Evolutionary conservation across 2,888 invertebrate genomes (phyloP).

Genomic region (Gnatocerus cornutus): DNA sequence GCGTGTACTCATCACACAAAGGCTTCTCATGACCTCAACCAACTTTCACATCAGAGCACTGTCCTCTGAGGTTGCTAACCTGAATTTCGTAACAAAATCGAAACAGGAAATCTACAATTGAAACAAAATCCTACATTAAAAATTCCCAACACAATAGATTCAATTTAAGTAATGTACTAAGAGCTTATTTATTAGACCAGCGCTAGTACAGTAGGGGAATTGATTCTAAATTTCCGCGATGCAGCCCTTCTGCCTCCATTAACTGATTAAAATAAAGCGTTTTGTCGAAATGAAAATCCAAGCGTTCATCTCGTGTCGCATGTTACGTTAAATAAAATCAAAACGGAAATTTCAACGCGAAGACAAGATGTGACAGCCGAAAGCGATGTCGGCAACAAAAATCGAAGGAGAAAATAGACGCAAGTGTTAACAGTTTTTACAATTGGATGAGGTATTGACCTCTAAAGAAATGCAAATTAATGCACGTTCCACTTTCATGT

Average conservation of each 20-base stretch:
- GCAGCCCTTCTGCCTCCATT: constrained; percentile 59
- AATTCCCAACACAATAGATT: constrained; percentile 14
- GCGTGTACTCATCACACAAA: neutral
- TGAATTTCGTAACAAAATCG: constrained; percentile 23
- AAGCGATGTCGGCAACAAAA: neutral
- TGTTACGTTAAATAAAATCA: neutral
- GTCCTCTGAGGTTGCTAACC: constrained; percentile 21
- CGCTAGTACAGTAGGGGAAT: constrained; percentile 36
- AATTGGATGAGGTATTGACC: constrained; percentile 17
- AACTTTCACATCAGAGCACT: constrained; percentile 39
- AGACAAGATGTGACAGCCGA: constrained; percentile 9
- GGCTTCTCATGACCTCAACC: constrained; percentile 34
- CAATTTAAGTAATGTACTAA: constrained; percentile 45
- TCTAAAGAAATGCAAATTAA: constrained; percentile 37
- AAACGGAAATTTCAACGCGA: neutral
- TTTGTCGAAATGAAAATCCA: constrained; percentile 60
- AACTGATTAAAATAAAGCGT: constrained; percentile 65
- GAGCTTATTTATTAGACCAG: constrained; percentile 45
- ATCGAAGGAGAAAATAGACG: constrained; percentile 5
- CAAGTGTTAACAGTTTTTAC: constrained; percentile 20
- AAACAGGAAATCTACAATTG: constrained; percentile 10
- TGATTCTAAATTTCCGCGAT: constrained; percentile 46
- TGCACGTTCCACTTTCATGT: constrained; percentile 46
- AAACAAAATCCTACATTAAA: constrained; percentile 1
- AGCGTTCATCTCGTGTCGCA: constrained; percentile 8